Evolutionary conservation across 1,140 invertebrate genomes (phyloP).

Genomic region (Drosophila ohnishii): DNA sequence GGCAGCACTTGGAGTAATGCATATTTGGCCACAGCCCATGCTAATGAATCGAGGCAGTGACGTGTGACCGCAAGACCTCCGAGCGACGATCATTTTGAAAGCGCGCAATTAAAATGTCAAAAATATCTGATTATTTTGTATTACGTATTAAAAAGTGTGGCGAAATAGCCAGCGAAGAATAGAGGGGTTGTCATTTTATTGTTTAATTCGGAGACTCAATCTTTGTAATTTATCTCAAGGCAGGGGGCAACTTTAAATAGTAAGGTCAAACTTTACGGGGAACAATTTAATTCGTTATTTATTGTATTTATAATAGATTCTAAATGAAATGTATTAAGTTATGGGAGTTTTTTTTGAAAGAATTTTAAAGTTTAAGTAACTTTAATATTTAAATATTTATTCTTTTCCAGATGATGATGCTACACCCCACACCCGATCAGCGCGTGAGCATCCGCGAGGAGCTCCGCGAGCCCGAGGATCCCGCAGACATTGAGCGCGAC

Average conservation of each 20-base stretch:
- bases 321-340: not conserved
- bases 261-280: not conserved
- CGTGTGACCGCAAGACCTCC: conserved; percentile 62
- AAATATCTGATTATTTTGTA: conserved; percentile 38
- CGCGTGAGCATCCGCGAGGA: conserved; percentile 89
- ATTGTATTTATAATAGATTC: not conserved
- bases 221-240: not conserved
- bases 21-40: conserved; percentile 53
- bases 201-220: not conserved
- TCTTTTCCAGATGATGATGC: conserved; percentile 86
- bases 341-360: not conserved
- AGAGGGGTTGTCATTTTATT: conserved; percentile 12
- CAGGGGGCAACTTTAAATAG: not conserved
- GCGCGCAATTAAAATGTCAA: conserved; percentile 69
- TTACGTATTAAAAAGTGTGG: conserved; percentile 30
- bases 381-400: too few species aligned
- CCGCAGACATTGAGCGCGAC: conserved; percentile 86
- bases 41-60: conserved; percentile 66
- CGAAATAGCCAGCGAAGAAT: conserved; percentile 30
- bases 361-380: not conserved
- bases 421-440: conserved; percentile 89
- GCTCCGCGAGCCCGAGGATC: conserved; percentile 88
- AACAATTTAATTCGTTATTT: not conserved
- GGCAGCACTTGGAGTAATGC: conserved; percentile 22
- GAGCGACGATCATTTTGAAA: conserved; percentile 41